Base-by-base conservation (phyloP, 2,113 vertebrate genomes). In the Hippopotamus amphibius region DNA sequence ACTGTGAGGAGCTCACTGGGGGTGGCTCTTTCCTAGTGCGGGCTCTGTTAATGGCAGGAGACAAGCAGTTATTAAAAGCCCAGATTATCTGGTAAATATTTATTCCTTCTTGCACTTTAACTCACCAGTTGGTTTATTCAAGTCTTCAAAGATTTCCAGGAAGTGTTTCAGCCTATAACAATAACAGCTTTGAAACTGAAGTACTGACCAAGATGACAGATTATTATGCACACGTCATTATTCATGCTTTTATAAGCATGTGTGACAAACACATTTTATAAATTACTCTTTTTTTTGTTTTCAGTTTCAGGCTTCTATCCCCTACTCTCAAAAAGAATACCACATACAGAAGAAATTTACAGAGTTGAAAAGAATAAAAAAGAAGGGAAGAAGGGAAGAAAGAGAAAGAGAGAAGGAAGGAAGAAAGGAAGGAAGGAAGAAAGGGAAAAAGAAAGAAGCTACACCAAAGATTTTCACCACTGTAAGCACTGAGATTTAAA, bases 61-160 rank as follows among this genome's bases (percentile, higher is more conserved):
- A 2, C 2, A 15, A 0, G 1, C 24, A 88, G 61, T 30, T 88
- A 95, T 88, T 63, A 76, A 83, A 84, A 6, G 43, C 24, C 26
- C 74, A 55, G 1, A 19, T 93, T 74, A 9, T n/a, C 1, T 30
- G 48, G 37, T 0, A 0, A 46, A 72, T 82, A 61, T 33, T 95
- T 93, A 94, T 93, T 80, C 13, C 61, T 93, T 43, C 26, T 28
- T 63, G n/a, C 4, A 1, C 33, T 46, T 61, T 85, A 72, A 72
- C 19, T 88, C 30, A 37, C 16, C 37, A 87, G 46, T 46, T 91
- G n/a, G 48, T 91, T 81, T 85, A 90, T 71, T 41, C 53, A 59
- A 37, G 22, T 69, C 41, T 68, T 95, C 65, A 63, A 90, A 96
- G 71, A 17, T 89, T 84, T 86, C 65, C 33, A 88, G 41, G 26